Base-by-base conservation (phyloP, 1,140 invertebrate species). In the Zaprionus tsacasi region DNA sequence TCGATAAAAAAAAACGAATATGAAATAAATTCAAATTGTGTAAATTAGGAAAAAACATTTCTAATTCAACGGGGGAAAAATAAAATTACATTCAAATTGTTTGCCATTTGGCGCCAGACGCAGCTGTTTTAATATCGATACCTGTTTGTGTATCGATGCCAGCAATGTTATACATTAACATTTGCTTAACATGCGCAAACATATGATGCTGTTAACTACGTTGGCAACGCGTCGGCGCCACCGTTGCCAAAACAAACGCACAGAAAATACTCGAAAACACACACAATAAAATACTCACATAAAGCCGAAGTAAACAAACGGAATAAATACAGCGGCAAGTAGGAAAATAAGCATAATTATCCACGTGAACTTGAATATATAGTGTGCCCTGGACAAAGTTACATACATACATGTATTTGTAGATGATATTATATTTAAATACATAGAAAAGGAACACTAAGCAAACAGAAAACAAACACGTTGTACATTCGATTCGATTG, bases 381-480 rank as follows among this genome's bases (percentile, higher is more conserved):
- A 76, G 70, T 76, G 63, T 66, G 74, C 74, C 48, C 45, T 50
- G 40, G 35, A 38, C 17, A 50, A n/a, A n/a, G 36, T 76, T 72
- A 72, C 56, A 71, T 66, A 50, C 45, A 58, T 71, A 21, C 21
- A 21, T 21, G 21, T 21, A 21, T 65, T 60, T 50, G 54, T n/a
- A n/a, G 58, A 58, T 79, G 70, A 69, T 81, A 85, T 70, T 85
- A 80, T 73, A 82, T 79, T 79, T 82, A 79, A 78, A 65, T 78
- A 85, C 81, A 83, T 72, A 70, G 78, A 85, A 74, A 86, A 79
- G 78, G 68, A 70, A 86, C 83, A 77, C 75, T 86, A 86, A 78
- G 82, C 71, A 86, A 76, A 86, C 82, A 79, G 66, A 73, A 79
- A 78, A 80, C 65, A 80, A 74, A 78, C 78, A 78, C 71, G 59